phyloP scores from a whole-genome alignment of 2,888 invertebrate species.

The Adelphocoris suturalis region DNA sequence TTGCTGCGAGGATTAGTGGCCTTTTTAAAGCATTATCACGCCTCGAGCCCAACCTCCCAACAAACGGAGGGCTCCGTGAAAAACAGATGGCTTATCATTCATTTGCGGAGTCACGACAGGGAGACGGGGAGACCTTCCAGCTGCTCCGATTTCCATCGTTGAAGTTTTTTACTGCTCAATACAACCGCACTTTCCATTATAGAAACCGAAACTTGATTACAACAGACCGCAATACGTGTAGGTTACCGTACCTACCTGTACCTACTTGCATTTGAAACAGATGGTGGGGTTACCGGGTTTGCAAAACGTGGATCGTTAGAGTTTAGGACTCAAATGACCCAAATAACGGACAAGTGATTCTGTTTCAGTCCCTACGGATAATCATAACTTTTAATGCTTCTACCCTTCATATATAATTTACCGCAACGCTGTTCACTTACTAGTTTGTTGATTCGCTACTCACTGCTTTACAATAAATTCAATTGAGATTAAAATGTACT shows the following conservation, averaged over 20 bases:
- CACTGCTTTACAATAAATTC: too few species aligned
- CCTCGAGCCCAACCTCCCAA: not conserved
- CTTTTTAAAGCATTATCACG: not conserved
- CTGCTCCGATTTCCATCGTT: slow-evolving; percentile 17
- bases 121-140: not conserved
- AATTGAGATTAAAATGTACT: too few species aligned
- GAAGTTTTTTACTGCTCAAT: slow-evolving; percentile 11
- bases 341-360: not conserved
- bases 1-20: not conserved
- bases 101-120: not conserved
- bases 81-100: slow-evolving; percentile 2
- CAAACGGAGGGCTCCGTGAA: not conserved
- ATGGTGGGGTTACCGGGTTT: not conserved
- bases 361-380: too few species aligned
- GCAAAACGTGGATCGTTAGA: slow-evolving; percentile 12
- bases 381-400: too few species aligned
- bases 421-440: too few species aligned
- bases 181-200: slow-evolving; percentile 33
- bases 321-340: not conserved
- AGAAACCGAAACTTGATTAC: slow-evolving; percentile 1
- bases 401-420: too few species aligned
- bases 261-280: not conserved
- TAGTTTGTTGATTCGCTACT: too few species aligned
- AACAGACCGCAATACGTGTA: not conserved
- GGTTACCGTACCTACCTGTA: not conserved